Percentiles rank a stretch among this genome's conserved stretches.
Conservation (phyloP, 2,888 invertebrate genomes). For the Drosophila cracens region DNA sequence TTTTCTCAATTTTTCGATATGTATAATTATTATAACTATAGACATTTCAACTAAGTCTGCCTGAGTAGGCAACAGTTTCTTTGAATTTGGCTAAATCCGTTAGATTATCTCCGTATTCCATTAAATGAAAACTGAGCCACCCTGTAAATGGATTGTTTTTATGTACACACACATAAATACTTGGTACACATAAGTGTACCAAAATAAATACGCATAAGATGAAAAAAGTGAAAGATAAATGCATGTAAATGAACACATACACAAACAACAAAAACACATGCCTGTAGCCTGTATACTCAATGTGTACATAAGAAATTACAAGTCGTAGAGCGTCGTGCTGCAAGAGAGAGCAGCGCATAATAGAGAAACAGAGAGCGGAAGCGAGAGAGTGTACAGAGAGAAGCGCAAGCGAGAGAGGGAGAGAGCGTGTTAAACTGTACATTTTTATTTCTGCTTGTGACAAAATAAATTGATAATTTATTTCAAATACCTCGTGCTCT, state of each 20-base stretch:
- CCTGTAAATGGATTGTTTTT: constrained; percentile 73
- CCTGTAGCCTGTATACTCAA: constrained; percentile 47
- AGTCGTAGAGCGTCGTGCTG: constrained; percentile 21
- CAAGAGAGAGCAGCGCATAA: constrained; percentile 31
- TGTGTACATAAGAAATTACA: constrained; percentile 60
- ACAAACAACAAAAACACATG: constrained; percentile 34
- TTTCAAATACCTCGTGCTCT: constrained; percentile 42
- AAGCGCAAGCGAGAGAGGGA: constrained; percentile 5
- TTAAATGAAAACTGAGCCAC: constrained; percentile 47
- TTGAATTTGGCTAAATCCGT: neutral
- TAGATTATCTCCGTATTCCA: constrained; percentile 2
- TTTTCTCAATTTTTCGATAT: neutral
- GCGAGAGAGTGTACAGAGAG: constrained; percentile 16
- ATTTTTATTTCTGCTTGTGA: constrained; percentile 70
- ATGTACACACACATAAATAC: constrained; percentile 30
- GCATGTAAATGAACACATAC: constrained; percentile 69
- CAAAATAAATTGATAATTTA: constrained; percentile 70
- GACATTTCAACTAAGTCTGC: neutral
- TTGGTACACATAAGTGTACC: constrained; percentile 48
- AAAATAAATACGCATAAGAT: constrained; percentile 75
- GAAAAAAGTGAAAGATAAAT: constrained; percentile 76
- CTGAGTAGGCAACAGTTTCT: constrained; percentile 31
- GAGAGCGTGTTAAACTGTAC: constrained; percentile 67
- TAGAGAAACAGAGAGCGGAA: constrained; percentile 8
- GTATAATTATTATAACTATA: neutral